Evolutionary conservation across 2,797 vertebrate genomes (phyloP).

Genomic region (Halcyon smyrnensis): DNA sequence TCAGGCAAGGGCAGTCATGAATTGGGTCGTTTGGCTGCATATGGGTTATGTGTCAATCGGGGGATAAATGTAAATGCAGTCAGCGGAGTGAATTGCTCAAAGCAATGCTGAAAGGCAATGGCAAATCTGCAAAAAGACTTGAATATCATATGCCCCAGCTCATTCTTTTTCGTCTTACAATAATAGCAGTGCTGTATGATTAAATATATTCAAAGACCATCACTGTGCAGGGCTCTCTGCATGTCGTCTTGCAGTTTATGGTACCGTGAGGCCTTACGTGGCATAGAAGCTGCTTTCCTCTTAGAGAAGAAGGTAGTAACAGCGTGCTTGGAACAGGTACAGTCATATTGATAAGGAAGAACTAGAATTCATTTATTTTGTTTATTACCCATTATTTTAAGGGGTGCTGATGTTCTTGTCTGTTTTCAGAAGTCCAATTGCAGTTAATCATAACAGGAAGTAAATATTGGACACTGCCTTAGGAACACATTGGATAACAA

Average conservation of each 20-base stretch:
- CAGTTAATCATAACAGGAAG: neutral
- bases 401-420: neutral
- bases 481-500: neutral
- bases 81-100: neutral
- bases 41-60: rapidly evolving
- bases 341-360: neutral
- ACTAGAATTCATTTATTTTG: neutral
- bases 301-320: neutral
- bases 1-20: neutral
- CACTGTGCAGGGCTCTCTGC: neutral
- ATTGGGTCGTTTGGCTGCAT: neutral
- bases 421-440: neutral
- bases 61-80: neutral
- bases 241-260: neutral
- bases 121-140: neutral
- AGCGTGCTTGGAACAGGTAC: neutral
- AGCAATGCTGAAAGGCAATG: neutral
- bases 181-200: neutral
- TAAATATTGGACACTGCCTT: neutral
- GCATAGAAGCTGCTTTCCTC: rapidly evolving
- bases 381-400: constrained; percentile 4
- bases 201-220: neutral
- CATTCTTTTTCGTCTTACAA: neutral
- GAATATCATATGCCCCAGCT: neutral
- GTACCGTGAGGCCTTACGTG: rapidly evolving